Conservation (phyloP, 2,888 invertebrate species). For the Ornithoptera alexandrae region DNA sequence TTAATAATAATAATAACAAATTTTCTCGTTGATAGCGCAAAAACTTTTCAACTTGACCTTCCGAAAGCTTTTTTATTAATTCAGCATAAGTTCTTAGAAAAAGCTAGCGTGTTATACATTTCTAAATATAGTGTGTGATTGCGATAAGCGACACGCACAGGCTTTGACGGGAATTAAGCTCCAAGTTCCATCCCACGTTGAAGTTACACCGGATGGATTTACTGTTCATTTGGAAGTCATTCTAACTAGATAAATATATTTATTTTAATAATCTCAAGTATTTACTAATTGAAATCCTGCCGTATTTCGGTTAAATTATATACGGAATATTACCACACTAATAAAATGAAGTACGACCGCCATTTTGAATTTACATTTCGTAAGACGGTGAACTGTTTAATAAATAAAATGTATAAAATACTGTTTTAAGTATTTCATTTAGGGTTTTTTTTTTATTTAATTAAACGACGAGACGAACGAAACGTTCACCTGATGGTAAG, state of each 20-base stretch:
- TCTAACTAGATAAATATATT: not conserved
- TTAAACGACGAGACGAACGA: too few species aligned
- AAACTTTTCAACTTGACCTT: constrained; percentile 16
- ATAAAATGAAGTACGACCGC: too few species aligned
- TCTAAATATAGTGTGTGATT: constrained; percentile 28
- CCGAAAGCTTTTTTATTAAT: constrained; percentile 3
- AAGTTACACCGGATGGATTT: constrained; percentile 12
- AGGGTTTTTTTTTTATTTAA: too few species aligned
- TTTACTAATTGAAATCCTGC: not conserved
- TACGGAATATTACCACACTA: too few species aligned
- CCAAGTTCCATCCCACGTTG: constrained; percentile 15
- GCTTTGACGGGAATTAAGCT: constrained; percentile 28
- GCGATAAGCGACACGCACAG: constrained; percentile 23
- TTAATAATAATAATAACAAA: not conserved
- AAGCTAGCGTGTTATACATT: constrained; percentile 27
- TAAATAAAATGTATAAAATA: too few species aligned
- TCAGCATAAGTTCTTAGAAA: constrained; percentile 24
- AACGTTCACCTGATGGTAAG: too few species aligned
- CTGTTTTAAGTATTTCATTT: too few species aligned
- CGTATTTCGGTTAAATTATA: too few species aligned
- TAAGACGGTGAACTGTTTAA: too few species aligned
- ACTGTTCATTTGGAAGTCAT: constrained; percentile 7
- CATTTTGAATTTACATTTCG: too few species aligned
- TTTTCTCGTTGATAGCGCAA: not conserved
- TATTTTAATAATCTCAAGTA: not conserved